phyloP scores from a whole-genome alignment of 2,888 invertebrate genomes.

The Ellobium chinense region DNA sequence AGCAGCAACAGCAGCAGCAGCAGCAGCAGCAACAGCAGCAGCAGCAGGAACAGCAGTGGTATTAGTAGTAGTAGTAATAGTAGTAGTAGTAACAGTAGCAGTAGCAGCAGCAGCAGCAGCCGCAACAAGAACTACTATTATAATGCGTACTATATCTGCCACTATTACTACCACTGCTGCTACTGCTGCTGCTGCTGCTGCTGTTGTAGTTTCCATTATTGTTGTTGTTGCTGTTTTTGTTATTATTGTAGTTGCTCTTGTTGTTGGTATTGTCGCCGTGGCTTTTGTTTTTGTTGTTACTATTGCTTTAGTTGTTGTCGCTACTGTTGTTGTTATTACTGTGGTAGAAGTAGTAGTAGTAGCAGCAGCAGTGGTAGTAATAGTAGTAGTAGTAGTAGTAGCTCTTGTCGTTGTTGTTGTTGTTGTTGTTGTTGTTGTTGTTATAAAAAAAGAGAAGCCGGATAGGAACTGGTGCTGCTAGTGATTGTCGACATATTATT shows the following conservation, averaged over 20 bases:
- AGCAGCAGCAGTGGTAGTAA: background rate
- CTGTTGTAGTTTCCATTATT: background rate
- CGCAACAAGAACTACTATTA: background rate
- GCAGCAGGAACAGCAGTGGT: slow-evolving; percentile 2
- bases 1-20: slow-evolving; percentile 24
- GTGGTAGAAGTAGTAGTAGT: background rate
- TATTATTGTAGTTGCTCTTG: slow-evolving; percentile 12
- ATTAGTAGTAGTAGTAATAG: slow-evolving; percentile 25
- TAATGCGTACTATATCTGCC: background rate
- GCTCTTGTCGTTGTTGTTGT: slow-evolving; percentile 8
- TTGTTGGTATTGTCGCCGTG: slow-evolving; percentile 13
- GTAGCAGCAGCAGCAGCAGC: slow-evolving; percentile 17
- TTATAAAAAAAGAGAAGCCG: no score
- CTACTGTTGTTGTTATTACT: slow-evolving; percentile 36
- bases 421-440: slow-evolving; percentile 23
- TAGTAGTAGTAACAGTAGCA: slow-evolving; percentile 27
- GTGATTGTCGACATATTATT: no score
- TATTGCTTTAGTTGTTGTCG: slow-evolving; percentile 39
- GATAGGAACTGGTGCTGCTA: no score
- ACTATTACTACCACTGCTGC: no score
- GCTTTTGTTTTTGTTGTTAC: slow-evolving; percentile 26
- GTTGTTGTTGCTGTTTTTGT: background rate
- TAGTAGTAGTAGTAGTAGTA: background rate
- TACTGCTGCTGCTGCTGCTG: no score
- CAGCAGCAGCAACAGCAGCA: slow-evolving; percentile 19